phyloP scores from a whole-genome alignment of 2,888 invertebrate species.

The Perizoma affinitatum region DNA sequence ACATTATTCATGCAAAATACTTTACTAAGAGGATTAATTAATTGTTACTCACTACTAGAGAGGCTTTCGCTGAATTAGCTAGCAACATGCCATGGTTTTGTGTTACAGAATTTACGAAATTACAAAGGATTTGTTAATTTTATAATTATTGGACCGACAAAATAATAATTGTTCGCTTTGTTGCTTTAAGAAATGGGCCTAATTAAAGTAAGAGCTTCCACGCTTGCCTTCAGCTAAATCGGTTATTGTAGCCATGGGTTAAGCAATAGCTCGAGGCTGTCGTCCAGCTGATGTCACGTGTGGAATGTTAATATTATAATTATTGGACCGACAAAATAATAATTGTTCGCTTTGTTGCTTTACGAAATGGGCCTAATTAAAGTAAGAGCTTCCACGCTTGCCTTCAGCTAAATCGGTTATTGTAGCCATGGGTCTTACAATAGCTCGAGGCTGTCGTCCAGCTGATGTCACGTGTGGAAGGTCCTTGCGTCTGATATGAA shows the following conservation, averaged over 20 bases:
- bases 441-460: background rate
- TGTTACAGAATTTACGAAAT: constrained; percentile 32
- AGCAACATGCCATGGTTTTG: constrained; percentile 35
- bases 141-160: constrained; percentile 31
- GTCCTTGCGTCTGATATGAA: no score
- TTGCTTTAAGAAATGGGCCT: constrained; percentile 29
- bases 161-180: constrained; percentile 35
- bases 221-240: background rate
- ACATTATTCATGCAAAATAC: constrained; percentile 28
- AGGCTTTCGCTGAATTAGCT: constrained; percentile 28
- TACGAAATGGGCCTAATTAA: constrained; percentile 30
- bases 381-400: constrained; percentile 5
- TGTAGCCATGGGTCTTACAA: no score
- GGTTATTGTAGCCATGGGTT: background rate
- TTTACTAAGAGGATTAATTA: constrained; percentile 28
- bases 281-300: background rate
- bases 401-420: background rate
- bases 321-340: constrained; percentile 32
- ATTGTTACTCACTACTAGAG: constrained; percentile 27
- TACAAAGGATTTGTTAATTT: constrained; percentile 37
- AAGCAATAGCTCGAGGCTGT: background rate
- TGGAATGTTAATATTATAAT: no score
- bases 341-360: constrained; percentile 34
- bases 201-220: constrained; percentile 19
- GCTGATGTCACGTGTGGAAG: background rate